Evolutionary conservation across 1,140 invertebrate species (phyloP).

Genomic region (Drosophila micromelanica): DNA sequence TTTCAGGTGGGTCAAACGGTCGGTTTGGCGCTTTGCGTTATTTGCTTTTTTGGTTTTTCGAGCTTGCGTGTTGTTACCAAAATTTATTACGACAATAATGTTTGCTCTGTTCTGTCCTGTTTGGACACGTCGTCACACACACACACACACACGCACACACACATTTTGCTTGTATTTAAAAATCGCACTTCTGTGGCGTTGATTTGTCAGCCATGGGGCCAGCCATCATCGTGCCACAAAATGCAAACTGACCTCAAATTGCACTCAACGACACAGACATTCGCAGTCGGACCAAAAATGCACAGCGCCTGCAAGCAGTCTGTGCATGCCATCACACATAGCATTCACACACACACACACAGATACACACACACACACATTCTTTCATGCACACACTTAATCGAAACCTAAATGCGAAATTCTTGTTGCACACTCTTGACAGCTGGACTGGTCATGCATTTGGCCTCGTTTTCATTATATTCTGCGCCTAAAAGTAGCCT

Average conservation of each 20-base stretch:
- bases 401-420: constrained; percentile 64
- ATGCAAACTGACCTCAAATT: constrained; percentile 31
- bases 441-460: constrained; percentile 28
- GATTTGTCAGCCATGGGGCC: constrained; percentile 11
- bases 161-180: constrained; percentile 27
- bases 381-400: constrained; percentile 20
- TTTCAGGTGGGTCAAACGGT: constrained; percentile 50
- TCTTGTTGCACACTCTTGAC: constrained; percentile 39
- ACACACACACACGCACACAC: constrained; percentile 4
- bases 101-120: constrained; percentile 46
- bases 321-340: background rate
- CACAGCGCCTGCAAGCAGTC: constrained; percentile 31
- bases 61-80: constrained; percentile 48
- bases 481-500: constrained; percentile 57
- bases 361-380: background rate
- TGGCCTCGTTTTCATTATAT: constrained; percentile 62
- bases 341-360: background rate
- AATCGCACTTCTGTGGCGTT: constrained; percentile 41
- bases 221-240: constrained; percentile 12
- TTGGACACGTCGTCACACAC: constrained; percentile 29
- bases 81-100: constrained; percentile 71
- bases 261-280: constrained; percentile 27
- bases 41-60: constrained; percentile 19
- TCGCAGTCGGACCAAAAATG: constrained; percentile 37
- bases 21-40: constrained; percentile 20